phyloP scores from a whole-genome alignment of 2,888 invertebrate species.

The Calephelis perditalis region DNA sequence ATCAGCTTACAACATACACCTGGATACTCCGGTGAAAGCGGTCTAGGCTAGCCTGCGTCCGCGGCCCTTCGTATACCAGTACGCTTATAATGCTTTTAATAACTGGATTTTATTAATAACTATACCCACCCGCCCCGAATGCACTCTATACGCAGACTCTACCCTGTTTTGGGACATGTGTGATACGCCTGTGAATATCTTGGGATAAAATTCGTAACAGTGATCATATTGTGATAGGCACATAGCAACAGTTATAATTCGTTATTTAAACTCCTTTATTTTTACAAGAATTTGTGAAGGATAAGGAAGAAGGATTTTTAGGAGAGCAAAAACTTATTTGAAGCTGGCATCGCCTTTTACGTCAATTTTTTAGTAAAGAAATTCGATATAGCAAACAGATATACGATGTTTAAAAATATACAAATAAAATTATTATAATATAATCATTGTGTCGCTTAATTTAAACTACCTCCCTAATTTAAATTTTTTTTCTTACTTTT shows the following conservation, averaged over 20 bases:
- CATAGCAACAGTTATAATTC: not conserved
- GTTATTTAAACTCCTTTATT: no score
- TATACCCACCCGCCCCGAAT: conserved; percentile 29
- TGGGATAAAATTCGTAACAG: not conserved
- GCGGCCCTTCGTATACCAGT: conserved; percentile 15
- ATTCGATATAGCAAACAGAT: no score
- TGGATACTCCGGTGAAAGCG: conserved; percentile 32
- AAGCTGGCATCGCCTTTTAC: no score
- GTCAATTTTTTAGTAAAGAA: no score
- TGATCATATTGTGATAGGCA: conserved; percentile 1
- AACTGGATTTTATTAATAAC: conserved; percentile 41
- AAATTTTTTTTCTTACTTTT: no score
- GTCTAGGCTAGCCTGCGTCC: conserved; percentile 29
- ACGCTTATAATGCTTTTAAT: conserved; percentile 21
- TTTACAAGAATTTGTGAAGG: no score
- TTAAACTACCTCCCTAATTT: no score
- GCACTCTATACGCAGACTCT: conserved; percentile 6
- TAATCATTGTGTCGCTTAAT: no score
- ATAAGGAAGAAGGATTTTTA: no score
- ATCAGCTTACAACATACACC: conserved; percentile 28
- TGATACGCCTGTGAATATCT: conserved; percentile 20
- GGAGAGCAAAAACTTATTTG: no score
- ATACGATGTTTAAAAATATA: no score
- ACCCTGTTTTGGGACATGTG: conserved; percentile 20
- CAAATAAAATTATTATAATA: no score